phyloP scores from a whole-genome alignment of 2,113 vertebrate species.

The Odontophorus gujanensis region DNA sequence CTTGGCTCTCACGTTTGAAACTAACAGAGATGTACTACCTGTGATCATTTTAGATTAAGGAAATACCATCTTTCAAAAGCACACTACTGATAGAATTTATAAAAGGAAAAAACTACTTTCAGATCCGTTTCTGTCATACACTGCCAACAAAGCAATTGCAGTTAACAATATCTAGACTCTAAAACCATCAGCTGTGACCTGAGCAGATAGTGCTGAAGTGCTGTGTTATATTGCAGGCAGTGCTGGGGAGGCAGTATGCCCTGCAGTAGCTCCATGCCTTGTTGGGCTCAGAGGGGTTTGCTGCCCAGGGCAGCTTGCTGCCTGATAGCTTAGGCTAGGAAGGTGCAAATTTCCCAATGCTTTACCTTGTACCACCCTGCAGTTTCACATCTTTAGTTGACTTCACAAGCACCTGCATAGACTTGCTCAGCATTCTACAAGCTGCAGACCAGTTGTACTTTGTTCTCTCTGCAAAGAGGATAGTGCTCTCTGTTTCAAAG shows the following conservation, averaged over 20 bases:
- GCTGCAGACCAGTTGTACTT: rapidly evolving
- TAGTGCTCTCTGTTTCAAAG: background rate
- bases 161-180: background rate
- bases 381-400: background rate
- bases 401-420: background rate
- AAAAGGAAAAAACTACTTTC: background rate
- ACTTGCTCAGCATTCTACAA: rapidly evolving
- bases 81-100: background rate
- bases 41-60: constrained; percentile 61
- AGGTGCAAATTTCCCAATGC: constrained; percentile 16
- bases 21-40: constrained; percentile 52
- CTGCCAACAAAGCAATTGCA: background rate
- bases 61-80: constrained; percentile 33
- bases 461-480: background rate
- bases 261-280: rapidly evolving
- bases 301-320: background rate
- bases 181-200: background rate
- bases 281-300: background rate
- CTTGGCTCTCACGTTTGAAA: constrained; percentile 34
- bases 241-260: rapidly evolving
- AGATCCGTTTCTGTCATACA: background rate
- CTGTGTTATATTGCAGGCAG: rapidly evolving
- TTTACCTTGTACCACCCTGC: rapidly evolving
- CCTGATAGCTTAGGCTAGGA: background rate
- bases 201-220: background rate